phyloP scores from a whole-genome alignment of 2,113 vertebrate species.

The Gavia stellata region DNA sequence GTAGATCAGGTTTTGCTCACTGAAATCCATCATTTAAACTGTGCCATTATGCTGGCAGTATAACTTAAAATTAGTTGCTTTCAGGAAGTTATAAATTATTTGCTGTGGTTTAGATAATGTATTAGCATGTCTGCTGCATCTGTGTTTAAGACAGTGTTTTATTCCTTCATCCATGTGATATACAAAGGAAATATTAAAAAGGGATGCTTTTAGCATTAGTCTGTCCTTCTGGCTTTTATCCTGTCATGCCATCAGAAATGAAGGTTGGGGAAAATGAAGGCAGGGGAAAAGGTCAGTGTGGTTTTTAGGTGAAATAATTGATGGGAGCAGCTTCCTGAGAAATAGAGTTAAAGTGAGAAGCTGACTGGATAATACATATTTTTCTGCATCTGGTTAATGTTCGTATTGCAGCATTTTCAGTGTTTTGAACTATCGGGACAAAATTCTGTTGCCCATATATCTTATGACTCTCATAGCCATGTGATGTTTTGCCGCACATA shows the following conservation, averaged over 20 bases:
- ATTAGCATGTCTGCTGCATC: background rate
- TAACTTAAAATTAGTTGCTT: background rate
- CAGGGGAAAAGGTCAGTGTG: background rate
- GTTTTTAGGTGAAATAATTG: background rate
- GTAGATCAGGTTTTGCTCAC: background rate
- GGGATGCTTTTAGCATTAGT: background rate
- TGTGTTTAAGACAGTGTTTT: background rate
- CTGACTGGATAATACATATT: background rate
- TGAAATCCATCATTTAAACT: background rate
- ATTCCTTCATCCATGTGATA: background rate
- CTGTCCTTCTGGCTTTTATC: background rate
- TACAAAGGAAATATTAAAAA: background rate
- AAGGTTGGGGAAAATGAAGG: background rate
- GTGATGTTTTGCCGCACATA: background rate
- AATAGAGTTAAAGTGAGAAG: background rate
- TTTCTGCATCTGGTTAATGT: background rate
- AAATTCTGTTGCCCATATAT: background rate
- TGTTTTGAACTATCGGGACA: background rate
- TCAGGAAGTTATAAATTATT: constrained; percentile 40
- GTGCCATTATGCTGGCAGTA: background rate
- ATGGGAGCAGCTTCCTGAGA: background rate
- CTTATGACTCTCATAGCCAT: background rate
- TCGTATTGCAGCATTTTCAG: background rate
- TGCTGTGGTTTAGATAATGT: constrained; percentile 12
- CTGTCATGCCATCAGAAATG: background rate